These are phyloP conservation scores for Meiosimyza platycephala DNA, from an alignment of 2,888 invertebrate genomes.

Conservation along the genomic window DNA sequence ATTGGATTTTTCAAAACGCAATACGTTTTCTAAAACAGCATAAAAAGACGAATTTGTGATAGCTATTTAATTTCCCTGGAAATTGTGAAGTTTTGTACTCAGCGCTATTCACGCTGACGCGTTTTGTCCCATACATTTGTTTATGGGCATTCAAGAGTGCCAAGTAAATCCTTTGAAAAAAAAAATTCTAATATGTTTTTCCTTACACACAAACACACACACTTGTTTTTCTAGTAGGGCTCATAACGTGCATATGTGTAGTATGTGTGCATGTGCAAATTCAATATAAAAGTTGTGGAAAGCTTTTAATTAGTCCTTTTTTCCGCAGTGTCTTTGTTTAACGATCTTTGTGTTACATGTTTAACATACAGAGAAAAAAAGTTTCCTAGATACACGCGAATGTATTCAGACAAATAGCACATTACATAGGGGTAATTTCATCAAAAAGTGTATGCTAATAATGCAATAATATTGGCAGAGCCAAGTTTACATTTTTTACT, in stretches of 20 bases:
- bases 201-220: no score
- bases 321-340: slow-evolving; percentile 10
- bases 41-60: no score
- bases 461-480: no score
- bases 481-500: no score
- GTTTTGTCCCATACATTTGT: neutral
- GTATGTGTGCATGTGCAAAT: neutral
- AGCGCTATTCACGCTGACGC: no score
- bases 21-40: no score
- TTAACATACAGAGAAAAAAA: slow-evolving; percentile 7
- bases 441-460: no score
- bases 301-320: slow-evolving; percentile 15
- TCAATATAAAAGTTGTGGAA: slow-evolving; percentile 9
- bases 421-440: no score
- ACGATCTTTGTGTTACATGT: slow-evolving; percentile 6
- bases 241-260: neutral
- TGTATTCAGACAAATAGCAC: neutral
- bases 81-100: no score
- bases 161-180: neutral
- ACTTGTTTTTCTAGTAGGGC: neutral
- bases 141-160: neutral
- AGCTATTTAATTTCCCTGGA: no score
- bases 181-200: neutral
- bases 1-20: no score
- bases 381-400: neutral